These are phyloP conservation scores for Gila robusta DNA, from an alignment of 2,797 vertebrate species.

Conservation along the genomic window DNA sequence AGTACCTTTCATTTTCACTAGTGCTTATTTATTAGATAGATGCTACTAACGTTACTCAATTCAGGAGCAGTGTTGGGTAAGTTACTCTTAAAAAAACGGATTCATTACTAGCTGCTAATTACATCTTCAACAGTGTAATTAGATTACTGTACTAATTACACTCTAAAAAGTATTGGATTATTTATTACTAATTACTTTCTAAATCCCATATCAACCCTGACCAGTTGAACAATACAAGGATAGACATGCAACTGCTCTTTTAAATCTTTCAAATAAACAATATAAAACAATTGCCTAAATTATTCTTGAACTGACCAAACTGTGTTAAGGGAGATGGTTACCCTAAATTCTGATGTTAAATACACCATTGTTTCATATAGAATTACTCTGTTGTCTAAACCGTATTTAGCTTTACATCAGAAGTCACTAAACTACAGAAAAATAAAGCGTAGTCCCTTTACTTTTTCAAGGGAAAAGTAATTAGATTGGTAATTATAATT, in stretches of 20 bases:
- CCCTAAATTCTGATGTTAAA: background rate
- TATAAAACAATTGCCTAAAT: background rate
- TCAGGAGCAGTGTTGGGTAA: background rate
- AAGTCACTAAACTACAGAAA: background rate
- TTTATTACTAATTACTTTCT: background rate
- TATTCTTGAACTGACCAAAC: background rate
- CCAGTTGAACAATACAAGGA: background rate
- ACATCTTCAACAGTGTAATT: too few relatives aligned
- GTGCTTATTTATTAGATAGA: background rate
- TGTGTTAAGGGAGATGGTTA: background rate
- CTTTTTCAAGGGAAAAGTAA: too few relatives aligned
- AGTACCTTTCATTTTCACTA: background rate
- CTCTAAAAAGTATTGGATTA: background rate
- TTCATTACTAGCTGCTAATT: too few relatives aligned
- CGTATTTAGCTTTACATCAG: background rate
- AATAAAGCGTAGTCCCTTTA: background rate
- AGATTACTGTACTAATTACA: too few relatives aligned
- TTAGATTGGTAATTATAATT: too few relatives aligned
- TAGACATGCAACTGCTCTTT: background rate
- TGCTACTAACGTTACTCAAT: too few relatives aligned
- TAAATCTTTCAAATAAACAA: background rate
- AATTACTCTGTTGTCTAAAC: background rate
- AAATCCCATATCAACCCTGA: background rate
- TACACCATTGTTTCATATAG: background rate
- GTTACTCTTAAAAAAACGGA: background rate